These are phyloP conservation scores for Indri indri DNA, from an alignment of 2,113 vertebrate genomes.

Conservation along the genomic window DNA sequence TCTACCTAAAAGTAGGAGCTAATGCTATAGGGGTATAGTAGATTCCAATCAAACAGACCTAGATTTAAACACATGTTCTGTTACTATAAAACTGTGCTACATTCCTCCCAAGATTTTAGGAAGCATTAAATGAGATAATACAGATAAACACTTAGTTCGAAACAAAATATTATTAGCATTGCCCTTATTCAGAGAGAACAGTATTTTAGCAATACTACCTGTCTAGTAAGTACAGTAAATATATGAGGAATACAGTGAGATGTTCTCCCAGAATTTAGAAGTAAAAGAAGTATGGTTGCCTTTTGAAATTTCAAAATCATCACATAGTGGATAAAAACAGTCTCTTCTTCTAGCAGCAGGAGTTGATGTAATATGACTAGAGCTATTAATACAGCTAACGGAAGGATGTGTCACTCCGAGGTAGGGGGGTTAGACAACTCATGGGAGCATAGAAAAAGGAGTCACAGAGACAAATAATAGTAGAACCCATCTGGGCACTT, in stretches of 20 bases:
- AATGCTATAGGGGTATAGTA: neutral
- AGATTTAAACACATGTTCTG: neutral
- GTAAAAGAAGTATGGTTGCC: neutral
- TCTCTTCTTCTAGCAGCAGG: constrained; percentile 7
- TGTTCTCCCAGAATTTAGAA: constrained; percentile 14
- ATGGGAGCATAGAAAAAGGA: neutral
- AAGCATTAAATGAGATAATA: neutral
- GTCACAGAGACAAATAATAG: neutral
- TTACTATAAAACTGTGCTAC: neutral
- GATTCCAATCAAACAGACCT: neutral
- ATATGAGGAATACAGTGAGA: neutral
- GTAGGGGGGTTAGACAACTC: neutral
- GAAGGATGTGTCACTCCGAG: constrained; percentile 22
- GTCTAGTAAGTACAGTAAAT: neutral
- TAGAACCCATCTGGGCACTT: constrained; percentile 25
- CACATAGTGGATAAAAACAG: neutral
- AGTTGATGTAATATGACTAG: neutral
- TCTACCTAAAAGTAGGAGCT: neutral
- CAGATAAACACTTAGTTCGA: neutral
- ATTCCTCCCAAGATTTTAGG: neutral
- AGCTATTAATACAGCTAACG: constrained; percentile 20
- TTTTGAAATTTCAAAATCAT: constrained; percentile 36
- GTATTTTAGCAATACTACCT: neutral
- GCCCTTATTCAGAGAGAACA: neutral
- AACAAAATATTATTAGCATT: neutral